Conservation (phyloP, 2,888 invertebrate species). For the Mechanitis mazaeus region DNA sequence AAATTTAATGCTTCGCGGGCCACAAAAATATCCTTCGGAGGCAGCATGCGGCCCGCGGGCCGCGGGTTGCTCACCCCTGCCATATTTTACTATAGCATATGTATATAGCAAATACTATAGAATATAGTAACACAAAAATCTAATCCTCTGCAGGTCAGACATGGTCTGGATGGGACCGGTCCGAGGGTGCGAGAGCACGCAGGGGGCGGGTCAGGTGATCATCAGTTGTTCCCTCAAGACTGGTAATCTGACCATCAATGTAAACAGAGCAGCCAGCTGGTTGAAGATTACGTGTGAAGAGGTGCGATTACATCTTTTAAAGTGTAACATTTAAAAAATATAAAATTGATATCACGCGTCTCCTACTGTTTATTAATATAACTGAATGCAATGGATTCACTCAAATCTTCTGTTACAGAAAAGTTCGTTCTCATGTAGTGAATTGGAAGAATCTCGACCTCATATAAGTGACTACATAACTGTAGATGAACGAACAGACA, state of each 20-base stretch:
- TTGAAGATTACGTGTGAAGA: conserved; percentile 12
- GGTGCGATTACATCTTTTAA: background rate
- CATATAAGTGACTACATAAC: background rate
- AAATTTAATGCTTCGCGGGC: no score
- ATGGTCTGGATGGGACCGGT: conserved; percentile 23
- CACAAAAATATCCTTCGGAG: no score
- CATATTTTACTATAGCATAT: no score
- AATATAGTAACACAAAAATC: no score
- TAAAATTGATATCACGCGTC: no score
- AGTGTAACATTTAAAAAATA: no score
- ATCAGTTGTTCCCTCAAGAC: conserved; percentile 82
- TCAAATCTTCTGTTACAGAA: background rate
- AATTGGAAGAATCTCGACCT: conserved; percentile 2
- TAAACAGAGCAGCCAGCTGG: conserved; percentile 8
- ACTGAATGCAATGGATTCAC: background rate
- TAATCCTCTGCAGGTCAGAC: background rate
- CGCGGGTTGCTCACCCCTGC: no score
- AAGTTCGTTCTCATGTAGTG: conserved; percentile 9
- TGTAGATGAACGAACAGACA: background rate
- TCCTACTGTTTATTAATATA: no score
- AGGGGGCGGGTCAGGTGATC: conserved; percentile 77
- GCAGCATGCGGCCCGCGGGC: no score
- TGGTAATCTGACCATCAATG: conserved; percentile 9
- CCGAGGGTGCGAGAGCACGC: conserved; percentile 79
- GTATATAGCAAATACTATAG: no score